These are phyloP conservation scores for Jaculus jaculus DNA, from an alignment of 2,113 vertebrate species.

Conservation along the genomic window DNA sequence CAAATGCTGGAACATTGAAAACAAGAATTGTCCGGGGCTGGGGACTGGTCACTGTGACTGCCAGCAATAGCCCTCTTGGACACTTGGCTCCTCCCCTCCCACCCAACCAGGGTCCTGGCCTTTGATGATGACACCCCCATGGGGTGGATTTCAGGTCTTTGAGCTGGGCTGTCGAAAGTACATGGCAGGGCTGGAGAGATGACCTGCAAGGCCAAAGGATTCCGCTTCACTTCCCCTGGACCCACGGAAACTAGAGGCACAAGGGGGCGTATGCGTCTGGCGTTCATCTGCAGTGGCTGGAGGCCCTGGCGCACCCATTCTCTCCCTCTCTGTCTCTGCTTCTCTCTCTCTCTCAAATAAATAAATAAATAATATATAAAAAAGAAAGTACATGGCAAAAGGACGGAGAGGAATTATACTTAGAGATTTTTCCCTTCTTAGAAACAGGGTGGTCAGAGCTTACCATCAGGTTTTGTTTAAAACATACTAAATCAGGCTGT, in stretches of 20 bases:
- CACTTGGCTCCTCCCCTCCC: not conserved
- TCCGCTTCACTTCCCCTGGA: too few relatives aligned
- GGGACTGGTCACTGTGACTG: accelerated
- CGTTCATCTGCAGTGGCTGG: too few relatives aligned
- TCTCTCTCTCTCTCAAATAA: too few relatives aligned
- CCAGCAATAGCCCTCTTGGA: not conserved
- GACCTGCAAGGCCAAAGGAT: too few relatives aligned
- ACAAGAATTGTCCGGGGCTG: accelerated
- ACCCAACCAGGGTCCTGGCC: not conserved
- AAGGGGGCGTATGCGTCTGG: too few relatives aligned
- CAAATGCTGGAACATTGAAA: not conserved
- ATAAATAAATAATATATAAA: too few relatives aligned
- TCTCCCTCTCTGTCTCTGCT: too few relatives aligned
- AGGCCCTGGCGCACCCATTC: too few relatives aligned
- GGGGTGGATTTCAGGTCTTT: too few relatives aligned
- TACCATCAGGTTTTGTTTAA: not conserved
- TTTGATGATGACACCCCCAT: not conserved
- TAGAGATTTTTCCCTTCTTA: too few relatives aligned
- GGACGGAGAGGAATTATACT: not conserved
- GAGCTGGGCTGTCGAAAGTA: not conserved
- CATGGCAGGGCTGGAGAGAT: not conserved
- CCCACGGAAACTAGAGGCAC: too few relatives aligned
- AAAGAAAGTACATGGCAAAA: not conserved
- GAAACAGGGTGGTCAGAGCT: too few relatives aligned
- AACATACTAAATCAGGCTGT: not conserved